These are phyloP conservation scores for Eumaeus atala DNA, from an alignment of 1,140 invertebrate genomes.

Conservation along the genomic window DNA sequence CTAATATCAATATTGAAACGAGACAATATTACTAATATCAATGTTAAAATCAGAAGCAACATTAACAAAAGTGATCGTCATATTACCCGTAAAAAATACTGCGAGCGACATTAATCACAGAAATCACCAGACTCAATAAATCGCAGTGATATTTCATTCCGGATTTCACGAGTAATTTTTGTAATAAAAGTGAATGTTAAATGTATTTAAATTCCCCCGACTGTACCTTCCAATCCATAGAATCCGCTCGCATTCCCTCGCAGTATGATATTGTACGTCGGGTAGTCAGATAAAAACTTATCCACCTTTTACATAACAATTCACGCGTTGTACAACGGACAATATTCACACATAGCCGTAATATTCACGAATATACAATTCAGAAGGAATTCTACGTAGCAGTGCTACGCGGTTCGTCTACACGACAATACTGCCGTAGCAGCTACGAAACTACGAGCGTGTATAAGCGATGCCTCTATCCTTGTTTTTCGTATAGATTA, in stretches of 20 bases:
- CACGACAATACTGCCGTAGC: slow-evolving; percentile 51
- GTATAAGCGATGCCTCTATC: slow-evolving; percentile 23
- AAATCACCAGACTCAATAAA: too few relatives aligned
- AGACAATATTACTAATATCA: too few relatives aligned
- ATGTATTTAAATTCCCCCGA: slow-evolving; percentile 11
- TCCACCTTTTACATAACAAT: slow-evolving; percentile 70
- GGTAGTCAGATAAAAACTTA: slow-evolving; percentile 54
- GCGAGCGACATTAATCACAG: too few relatives aligned
- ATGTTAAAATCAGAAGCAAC: too few relatives aligned
- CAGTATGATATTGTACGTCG: slow-evolving; percentile 68
- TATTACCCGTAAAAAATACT: too few relatives aligned
- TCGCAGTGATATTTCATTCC: too few relatives aligned
- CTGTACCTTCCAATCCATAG: slow-evolving; percentile 58
- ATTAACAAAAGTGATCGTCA: too few relatives aligned
- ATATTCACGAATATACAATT: slow-evolving; percentile 23
- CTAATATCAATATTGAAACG: too few relatives aligned
- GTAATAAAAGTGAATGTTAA: neutral
- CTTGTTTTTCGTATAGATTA: slow-evolving; percentile 23
- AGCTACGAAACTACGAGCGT: slow-evolving; percentile 38
- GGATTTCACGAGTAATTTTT: neutral
- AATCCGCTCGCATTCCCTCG: slow-evolving; percentile 56
- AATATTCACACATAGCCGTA: slow-evolving; percentile 34
- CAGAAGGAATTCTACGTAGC: slow-evolving; percentile 33
- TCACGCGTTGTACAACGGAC: slow-evolving; percentile 32
- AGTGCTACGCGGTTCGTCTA: slow-evolving; percentile 48